Evolutionary conservation across 1,140 invertebrate species (phyloP), one percentile per base, ranked within the genome.

Genomic region (Musca vetustissima): DNA sequence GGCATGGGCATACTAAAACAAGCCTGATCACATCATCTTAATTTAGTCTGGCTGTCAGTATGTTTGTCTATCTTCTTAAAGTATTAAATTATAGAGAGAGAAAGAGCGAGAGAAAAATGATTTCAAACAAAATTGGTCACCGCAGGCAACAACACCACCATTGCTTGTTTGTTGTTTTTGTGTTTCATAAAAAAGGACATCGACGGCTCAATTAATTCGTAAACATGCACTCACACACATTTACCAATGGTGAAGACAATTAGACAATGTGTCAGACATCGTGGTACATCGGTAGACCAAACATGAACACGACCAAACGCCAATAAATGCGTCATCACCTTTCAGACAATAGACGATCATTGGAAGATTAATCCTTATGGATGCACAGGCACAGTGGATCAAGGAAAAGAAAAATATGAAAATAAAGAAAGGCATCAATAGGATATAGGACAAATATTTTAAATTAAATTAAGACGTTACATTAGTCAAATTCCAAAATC

Each of bases 181-280:
- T n/a, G n/a, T n/a, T n/a, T n/a, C n/a, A n/a, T n/a, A n/a, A n/a
- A 13, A 19, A 59, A 59, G 55, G 55, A 59, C 55, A 59, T 32
- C 55, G 32, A 59, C 55, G 13, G 36, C 36, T 59, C 55, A 59
- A 59, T 59, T 59, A 59, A 59, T 59, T 59, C 25, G 6, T 21
- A n/a, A 59, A 32, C 55, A 59, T 25, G 28, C 19, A 25, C 28
- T 14, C 22, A 25, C 15, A 28, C 28, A 17, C n/a, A 52, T 13
- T 21, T 4, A 52, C 21, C 17, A 52, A 1, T 4, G 49, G 21
- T 7, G 1, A 19, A 52, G 17, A 52, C 49, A 19, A 19, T 21
- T 19, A 52, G n/a, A 52, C 17, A 52, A 52, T 6, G 8, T 22
- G 49, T 19, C n/a, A 52, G 21, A 19, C 21, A 1, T 19, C 13